A percentile compares a stretch with the other conserved stretches of the same genome.
Conservation (phyloP, 2,113 vertebrate species). For the Paraplagusia blochii region DNA sequence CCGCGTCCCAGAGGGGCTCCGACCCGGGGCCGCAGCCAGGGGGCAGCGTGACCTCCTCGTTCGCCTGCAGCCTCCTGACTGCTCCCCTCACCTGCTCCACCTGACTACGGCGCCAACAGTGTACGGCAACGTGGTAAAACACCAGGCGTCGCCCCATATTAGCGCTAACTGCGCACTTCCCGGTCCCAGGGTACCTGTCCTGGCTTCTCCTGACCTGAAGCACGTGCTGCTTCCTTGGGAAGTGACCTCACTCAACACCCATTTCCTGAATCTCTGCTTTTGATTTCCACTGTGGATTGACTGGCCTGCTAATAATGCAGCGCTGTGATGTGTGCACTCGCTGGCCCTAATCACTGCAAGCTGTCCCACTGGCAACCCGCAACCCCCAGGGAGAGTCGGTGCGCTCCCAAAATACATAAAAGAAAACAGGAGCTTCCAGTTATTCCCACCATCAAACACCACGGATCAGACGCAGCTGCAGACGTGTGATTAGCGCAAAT, state of each 20-base stretch:
- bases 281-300: conserved; percentile 80
- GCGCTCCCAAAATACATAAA: conserved; percentile 41
- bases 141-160: conserved; percentile 29
- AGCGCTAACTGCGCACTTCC: conserved; percentile 42
- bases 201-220: conserved; percentile 70
- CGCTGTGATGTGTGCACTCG: conserved; percentile 18
- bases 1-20: conserved; percentile 53
- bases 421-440: conserved; percentile 37
- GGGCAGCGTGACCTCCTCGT: conserved; percentile 42
- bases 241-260: conserved; percentile 72
- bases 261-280: conserved; percentile 73
- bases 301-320: conserved; percentile 62
- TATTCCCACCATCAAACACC: conserved; percentile 37
- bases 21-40: conserved; percentile 56
- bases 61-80: conserved; percentile 29
- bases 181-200: conserved; percentile 71
- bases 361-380: conserved; percentile 45
- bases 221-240: conserved; percentile 65
- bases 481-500: conserved; percentile 33
- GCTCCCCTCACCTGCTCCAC: conserved; percentile 14
- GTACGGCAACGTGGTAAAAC: conserved; percentile 10
- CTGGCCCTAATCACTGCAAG: conserved; percentile 59
- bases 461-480: conserved; percentile 2
- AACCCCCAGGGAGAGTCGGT: conserved; percentile 34
- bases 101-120: not conserved